phyloP scores from a whole-genome alignment of 2,888 invertebrate genomes.

The Heliconius ismenius region DNA sequence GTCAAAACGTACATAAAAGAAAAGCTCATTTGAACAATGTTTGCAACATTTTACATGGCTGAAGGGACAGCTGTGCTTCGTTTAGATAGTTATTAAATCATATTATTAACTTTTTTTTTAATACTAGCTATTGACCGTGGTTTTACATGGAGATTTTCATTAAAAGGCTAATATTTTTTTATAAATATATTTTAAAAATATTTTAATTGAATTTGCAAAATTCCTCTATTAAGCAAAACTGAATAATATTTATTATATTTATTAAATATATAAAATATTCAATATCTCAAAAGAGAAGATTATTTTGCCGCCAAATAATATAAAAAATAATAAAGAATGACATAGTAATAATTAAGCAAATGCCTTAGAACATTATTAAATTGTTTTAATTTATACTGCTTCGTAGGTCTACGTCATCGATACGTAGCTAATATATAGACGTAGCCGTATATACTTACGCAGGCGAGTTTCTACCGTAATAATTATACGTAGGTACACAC shows the following conservation, averaged over 20 bases:
- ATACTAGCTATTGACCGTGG: not conserved
- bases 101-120: not conserved
- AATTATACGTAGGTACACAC: not conserved
- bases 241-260: too few relatives aligned
- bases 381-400: not conserved
- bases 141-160: not conserved
- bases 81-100: conserved; percentile 14
- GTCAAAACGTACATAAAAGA: conserved; percentile 21
- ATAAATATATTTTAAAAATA: too few relatives aligned
- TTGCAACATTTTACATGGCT: conserved; percentile 13
- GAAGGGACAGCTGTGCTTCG: conserved; percentile 9
- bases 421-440: conserved; percentile 8
- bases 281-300: not conserved
- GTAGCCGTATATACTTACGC: conserved; percentile 8
- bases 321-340: not conserved
- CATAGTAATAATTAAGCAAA: not conserved
- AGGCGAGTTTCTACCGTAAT: not conserved
- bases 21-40: conserved; percentile 19
- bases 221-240: too few relatives aligned
- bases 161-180: not conserved
- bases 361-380: not conserved
- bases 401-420: conserved; percentile 17
- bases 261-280: not conserved
- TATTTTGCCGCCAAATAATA: not conserved
- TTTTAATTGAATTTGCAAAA: too few relatives aligned